phyloP scores from a whole-genome alignment of 2,888 invertebrate species.

The Netelia virgata region DNA sequence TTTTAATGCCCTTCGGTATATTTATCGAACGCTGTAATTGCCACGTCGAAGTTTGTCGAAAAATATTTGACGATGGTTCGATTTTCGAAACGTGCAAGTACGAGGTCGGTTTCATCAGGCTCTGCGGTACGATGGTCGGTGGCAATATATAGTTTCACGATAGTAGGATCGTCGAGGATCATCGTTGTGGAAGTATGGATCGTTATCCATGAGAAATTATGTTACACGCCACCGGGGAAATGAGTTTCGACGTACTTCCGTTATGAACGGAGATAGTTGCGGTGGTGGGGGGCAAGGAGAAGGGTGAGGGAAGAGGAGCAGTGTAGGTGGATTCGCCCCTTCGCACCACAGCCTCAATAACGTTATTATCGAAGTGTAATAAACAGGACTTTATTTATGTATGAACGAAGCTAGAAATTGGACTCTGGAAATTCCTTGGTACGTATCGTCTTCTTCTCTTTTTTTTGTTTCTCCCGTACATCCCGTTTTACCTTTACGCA shows the following conservation, averaged over 20 bases:
- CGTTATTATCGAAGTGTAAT: slow-evolving; percentile 51
- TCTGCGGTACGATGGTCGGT: background rate
- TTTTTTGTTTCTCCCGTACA: slow-evolving; percentile 5
- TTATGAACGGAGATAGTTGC: slow-evolving; percentile 12
- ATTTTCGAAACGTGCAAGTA: background rate
- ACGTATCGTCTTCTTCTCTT: background rate
- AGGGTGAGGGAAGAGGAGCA: background rate
- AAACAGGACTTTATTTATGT: slow-evolving; percentile 27
- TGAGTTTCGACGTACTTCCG: slow-evolving; percentile 56
- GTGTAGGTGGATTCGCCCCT: slow-evolving; percentile 2
- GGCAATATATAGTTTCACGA: background rate
- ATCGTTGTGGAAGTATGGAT: slow-evolving; percentile 40
- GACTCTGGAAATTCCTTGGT: background rate
- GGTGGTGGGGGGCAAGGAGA: background rate
- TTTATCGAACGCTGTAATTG: background rate
- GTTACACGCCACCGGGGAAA: slow-evolving; percentile 58
- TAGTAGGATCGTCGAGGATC: slow-evolving; percentile 31
- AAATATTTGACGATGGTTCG: background rate
- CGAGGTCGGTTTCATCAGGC: background rate
- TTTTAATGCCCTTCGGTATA: no score
- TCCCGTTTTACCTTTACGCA: slow-evolving; percentile 18
- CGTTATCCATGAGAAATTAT: slow-evolving; percentile 55
- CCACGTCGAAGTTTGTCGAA: background rate
- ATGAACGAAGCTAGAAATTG: slow-evolving; percentile 30
- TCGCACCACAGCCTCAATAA: slow-evolving; percentile 24